Conservation (phyloP, 2,797 vertebrate genomes). For the Halcyon smyrnensis region DNA sequence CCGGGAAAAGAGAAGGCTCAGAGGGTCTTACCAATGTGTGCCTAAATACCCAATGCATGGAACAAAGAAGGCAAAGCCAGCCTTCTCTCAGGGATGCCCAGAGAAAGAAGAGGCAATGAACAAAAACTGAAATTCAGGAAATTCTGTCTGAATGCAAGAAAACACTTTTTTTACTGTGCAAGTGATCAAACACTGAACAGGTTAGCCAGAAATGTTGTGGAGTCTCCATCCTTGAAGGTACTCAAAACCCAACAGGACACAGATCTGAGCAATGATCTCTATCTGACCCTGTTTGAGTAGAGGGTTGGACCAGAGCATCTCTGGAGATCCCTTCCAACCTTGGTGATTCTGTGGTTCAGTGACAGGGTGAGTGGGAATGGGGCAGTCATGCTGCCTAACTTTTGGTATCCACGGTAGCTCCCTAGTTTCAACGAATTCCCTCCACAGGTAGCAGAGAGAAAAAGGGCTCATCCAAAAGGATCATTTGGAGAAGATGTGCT, state of each 20-base stretch:
- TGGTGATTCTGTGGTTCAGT: not conserved
- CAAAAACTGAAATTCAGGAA: not conserved
- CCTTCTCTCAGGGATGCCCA: not conserved
- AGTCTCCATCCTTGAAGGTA: not conserved
- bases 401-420: not conserved
- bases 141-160: not conserved
- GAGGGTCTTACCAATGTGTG: not conserved
- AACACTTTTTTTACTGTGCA: not conserved
- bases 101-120: not conserved
- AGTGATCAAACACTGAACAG: not conserved
- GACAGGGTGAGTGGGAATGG: not conserved
- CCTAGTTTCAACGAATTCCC: not conserved
- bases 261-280: not conserved
- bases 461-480: not conserved
- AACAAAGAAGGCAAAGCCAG: not conserved
- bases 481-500: not conserved
- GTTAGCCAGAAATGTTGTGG: not conserved
- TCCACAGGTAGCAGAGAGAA: not conserved
- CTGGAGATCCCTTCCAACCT: not conserved
- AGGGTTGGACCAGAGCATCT: not conserved
- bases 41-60: accelerated
- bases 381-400: not conserved
- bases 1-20: not conserved
- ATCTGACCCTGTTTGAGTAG: not conserved
- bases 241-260: not conserved